Base-by-base conservation (phyloP, 2,113 vertebrate species). In the Misgurnus anguillicaudatus region DNA sequence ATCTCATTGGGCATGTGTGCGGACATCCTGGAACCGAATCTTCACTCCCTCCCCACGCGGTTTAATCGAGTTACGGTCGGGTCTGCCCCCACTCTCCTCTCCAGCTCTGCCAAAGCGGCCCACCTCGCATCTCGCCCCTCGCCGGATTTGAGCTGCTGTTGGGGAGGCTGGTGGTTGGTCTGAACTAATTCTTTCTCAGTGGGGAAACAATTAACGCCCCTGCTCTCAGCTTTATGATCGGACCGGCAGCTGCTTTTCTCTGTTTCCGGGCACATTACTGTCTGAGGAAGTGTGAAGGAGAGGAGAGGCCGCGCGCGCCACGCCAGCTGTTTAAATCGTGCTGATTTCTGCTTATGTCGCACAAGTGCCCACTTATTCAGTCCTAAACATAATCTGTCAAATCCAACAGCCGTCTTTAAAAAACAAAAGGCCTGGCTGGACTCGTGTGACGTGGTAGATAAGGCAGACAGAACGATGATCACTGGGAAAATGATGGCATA, bases 171-270 rank as follows among this genome's bases (percentile, higher is more conserved):
- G 64, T 41, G 76, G 55, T 48, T 55, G 77, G 86, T 80, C 84
- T 68, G 81, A 87, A 87, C 87, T 87, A 81, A 89, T 88, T 90
- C 88, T 81, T 82, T 75, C 85, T 86, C 85, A 84, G 45, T 72
- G 61, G 85, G 77, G 85, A 78, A 89, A 91, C 89, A 91, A 90
- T 93, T 91, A 91, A 86, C 86, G 87, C 84, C 87, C 87, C 82
- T 36, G 87, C 84, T 88, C 82, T 51, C 80, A 79, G 86, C 88
- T 92, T 91, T 92, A 93, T 90, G 90, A 90, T 92, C 90, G 87
- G 87, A 89, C 82, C 80, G 89, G 89, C 91, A 92, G 89, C 89
- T 92, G 92, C 85, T 92, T 91, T 70, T 83, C 66, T 75, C 81
- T 80, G 78, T 85, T 91, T 83, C 84, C 85, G 82, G 86, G 84